Evolutionary conservation across 1,140 invertebrate genomes (phyloP).

Genomic region (Neuroterus valhalla): DNA sequence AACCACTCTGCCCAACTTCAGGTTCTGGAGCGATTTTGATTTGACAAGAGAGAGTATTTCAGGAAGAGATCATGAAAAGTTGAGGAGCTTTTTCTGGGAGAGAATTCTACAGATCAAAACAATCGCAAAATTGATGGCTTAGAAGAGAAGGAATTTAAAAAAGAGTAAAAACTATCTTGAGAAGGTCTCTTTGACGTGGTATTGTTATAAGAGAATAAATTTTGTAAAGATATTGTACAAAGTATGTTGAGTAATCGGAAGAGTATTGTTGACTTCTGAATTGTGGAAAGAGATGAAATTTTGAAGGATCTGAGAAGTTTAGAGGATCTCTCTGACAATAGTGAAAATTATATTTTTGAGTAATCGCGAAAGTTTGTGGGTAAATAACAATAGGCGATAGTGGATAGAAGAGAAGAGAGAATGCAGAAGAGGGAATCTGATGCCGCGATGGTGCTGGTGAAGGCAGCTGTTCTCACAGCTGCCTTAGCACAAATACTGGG

Average conservation of each 20-base stretch:
- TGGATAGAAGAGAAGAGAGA: slow-evolving; percentile 52
- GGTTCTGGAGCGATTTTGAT: not conserved
- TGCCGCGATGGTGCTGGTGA: slow-evolving; percentile 63
- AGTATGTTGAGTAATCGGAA: no score
- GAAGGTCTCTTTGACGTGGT: no score
- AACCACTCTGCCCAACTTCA: slow-evolving; percentile 19
- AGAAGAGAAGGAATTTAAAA: no score
- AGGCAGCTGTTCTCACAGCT: slow-evolving; percentile 72
- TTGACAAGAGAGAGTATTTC: no score
- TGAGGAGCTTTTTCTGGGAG: no score
- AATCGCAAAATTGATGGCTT: no score
- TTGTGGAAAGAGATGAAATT: not conserved
- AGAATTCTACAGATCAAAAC: no score
- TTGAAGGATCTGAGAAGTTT: slow-evolving; percentile 14
- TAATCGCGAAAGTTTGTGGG: slow-evolving; percentile 36
- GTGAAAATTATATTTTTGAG: slow-evolving; percentile 19
- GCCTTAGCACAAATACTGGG: slow-evolving; percentile 65
- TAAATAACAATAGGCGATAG: not conserved
- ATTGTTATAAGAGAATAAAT: no score
- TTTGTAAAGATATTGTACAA: no score
- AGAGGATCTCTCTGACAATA: not conserved
- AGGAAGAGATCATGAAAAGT: no score
- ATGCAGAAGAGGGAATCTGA: slow-evolving; percentile 54
- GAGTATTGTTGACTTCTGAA: no score
- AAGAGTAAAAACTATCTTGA: no score